Base-by-base conservation (phyloP, 2,888 invertebrate genomes). In the Aethes cnicana region DNA sequence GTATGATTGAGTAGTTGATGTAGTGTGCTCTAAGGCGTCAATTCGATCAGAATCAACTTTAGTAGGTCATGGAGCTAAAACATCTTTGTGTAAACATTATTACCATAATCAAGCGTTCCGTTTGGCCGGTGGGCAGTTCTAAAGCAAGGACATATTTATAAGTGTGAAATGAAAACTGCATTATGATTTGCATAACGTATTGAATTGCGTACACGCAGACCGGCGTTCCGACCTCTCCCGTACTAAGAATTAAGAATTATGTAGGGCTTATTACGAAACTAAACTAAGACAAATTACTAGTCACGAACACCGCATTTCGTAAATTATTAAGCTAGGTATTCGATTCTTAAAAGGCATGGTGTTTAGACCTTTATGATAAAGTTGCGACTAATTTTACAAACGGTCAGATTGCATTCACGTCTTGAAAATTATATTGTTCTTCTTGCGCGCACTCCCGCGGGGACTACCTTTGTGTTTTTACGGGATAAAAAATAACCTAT, bases 191-290 rank as follows among this genome's bases (percentile, higher is more conserved):
- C 50, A 46, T 46, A 52, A 52, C 32, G 25, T 26, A 46, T 30
- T 44, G 28, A 37, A 33, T 39, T 33, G 46, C 52, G 52, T 21
- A 26, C 18, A 4, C 20, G 14, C 46, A 52, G 33, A 52, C 32
- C 25, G 52, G 46, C 33, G 52, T 37, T 32, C 37, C 16, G 26
- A 2, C 39, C 39, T 16, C 16, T 16, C 14, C 9, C 5, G 21
- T 8, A 8, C 12, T n/a, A n/a, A n/a, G n/a, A n/a, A 28, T 11
- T 6, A 37, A 30, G 16, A 37, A 39, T 44, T 39, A 52, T 39
- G 37, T 39, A 52, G 44, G 46, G 33, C 39, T 44, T 25, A 32
- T 52, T 52, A 25, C 46, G 39, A 44, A 44, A 52, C 18, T n/a
- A n/a, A 11, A 11, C 20, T 44, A 18, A 46, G 32, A 39, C 37